Percentiles rank a stretch among this genome's conserved stretches.
phyloP scores from a whole-genome alignment of 2,888 invertebrate species.

The Ornithoptera priamus region DNA sequence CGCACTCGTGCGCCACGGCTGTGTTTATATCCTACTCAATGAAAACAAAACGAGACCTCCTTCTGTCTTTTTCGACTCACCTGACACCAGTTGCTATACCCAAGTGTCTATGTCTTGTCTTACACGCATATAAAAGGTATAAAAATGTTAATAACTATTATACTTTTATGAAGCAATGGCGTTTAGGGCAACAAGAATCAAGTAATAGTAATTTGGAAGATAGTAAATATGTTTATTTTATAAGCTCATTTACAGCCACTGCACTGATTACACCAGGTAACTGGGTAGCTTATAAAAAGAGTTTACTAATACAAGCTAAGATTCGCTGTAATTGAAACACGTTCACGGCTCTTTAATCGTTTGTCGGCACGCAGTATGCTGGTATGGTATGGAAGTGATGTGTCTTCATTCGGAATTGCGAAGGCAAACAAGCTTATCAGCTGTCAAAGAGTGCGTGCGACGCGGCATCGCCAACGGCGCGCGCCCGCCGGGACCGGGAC shows the following conservation, averaged over 20 bases:
- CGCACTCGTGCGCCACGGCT: conserved; percentile 65
- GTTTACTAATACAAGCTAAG: background rate
- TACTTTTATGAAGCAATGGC: background rate
- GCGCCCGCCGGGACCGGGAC: conserved; percentile 34
- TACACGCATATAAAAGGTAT: background rate
- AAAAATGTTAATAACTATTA: background rate
- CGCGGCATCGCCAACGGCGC: conserved; percentile 32
- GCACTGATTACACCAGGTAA: background rate
- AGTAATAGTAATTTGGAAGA: background rate
- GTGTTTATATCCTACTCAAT: conserved; percentile 72
- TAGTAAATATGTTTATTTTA: background rate
- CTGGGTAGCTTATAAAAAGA: background rate
- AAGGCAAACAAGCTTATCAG: conserved; percentile 56
- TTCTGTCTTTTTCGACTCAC: conserved; percentile 22
- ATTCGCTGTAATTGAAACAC: conserved; percentile 7
- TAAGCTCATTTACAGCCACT: background rate
- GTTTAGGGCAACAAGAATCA: background rate
- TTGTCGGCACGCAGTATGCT: conserved; percentile 25
- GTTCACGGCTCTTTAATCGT: conserved; percentile 3
- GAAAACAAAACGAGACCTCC: conserved; percentile 53
- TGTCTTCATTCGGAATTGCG: conserved; percentile 43
- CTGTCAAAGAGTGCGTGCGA: conserved; percentile 65
- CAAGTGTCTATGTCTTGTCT: background rate
- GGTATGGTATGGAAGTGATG: conserved; percentile 31
- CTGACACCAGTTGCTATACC: conserved; percentile 21